These are phyloP conservation scores for Phrynocephalus vlangalii DNA, from an alignment of 2,797 vertebrate species.

Conservation along the genomic window DNA sequence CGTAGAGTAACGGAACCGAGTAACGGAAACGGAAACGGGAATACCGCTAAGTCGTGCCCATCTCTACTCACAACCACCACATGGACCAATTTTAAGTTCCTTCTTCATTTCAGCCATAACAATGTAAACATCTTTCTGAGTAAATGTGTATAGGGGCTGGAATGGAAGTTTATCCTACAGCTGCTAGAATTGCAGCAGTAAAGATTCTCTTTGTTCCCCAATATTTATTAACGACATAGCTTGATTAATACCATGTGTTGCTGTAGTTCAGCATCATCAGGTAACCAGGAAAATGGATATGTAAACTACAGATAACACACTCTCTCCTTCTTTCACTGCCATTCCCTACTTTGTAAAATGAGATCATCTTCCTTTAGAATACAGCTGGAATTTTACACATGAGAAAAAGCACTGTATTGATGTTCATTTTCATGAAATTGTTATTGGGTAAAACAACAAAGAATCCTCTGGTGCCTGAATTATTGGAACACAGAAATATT, in stretches of 20 bases:
- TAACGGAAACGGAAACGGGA: too few relatives aligned
- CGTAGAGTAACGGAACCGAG: too few relatives aligned
- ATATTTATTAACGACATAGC: conserved; percentile 28
- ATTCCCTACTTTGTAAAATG: background rate
- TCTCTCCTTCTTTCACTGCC: background rate
- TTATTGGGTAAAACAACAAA: background rate
- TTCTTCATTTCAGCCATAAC: conserved; percentile 3
- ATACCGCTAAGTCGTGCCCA: too few relatives aligned
- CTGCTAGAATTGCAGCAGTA: conserved; percentile 15
- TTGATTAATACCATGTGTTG: conserved; percentile 41
- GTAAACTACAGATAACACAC: conserved; percentile 28
- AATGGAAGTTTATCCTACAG: conserved; percentile 25
- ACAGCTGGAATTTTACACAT: conserved; percentile 4
- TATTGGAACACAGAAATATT: background rate
- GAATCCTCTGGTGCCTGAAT: background rate
- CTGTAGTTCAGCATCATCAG: conserved; percentile 36
- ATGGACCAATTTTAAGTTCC: background rate
- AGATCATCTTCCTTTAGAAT: conserved; percentile 26
- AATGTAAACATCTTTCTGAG: background rate
- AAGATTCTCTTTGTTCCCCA: conserved; percentile 33
- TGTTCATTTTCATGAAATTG: background rate
- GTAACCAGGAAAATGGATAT: conserved; percentile 28
- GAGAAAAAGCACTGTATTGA: background rate
- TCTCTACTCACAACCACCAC: background rate
- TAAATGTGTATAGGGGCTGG: conserved; percentile 4